phyloP scores from a whole-genome alignment of 1,140 invertebrate species.

The Rhagoletis pomonella region DNA sequence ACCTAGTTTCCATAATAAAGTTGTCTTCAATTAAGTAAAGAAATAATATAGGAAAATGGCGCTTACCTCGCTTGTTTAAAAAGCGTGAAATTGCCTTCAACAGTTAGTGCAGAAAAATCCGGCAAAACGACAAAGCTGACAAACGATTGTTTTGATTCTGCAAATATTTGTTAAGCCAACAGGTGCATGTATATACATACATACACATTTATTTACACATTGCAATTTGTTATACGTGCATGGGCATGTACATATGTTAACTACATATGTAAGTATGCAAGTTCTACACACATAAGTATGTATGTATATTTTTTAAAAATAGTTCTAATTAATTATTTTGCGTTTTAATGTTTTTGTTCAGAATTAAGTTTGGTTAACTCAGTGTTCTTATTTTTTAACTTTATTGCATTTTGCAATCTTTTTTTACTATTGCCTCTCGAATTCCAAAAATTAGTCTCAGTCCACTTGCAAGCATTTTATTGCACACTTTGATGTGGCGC shows the following conservation, averaged over 20 bases:
- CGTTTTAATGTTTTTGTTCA: neutral
- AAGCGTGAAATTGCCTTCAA: too few relatives aligned
- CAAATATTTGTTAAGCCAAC: neutral
- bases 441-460: slow-evolving; percentile 17
- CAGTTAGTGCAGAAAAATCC: too few relatives aligned
- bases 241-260: neutral
- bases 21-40: neutral
- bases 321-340: slow-evolving; percentile 1
- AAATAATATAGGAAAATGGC: neutral
- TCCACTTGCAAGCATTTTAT: slow-evolving; percentile 27
- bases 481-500: slow-evolving; percentile 11
- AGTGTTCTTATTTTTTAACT: neutral
- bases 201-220: too few relatives aligned
- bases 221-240: neutral
- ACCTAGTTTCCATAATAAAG: neutral
- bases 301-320: too few relatives aligned
- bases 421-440: neutral
- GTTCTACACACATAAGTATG: too few relatives aligned
- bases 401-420: neutral
- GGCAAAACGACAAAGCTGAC: neutral
- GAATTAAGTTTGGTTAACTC: neutral
- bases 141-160: neutral
- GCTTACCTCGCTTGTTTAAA: neutral
- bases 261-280: neutral
- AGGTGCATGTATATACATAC: neutral